Base-by-base conservation (phyloP, 1,140 invertebrate genomes). In the Charaxes varanes region DNA sequence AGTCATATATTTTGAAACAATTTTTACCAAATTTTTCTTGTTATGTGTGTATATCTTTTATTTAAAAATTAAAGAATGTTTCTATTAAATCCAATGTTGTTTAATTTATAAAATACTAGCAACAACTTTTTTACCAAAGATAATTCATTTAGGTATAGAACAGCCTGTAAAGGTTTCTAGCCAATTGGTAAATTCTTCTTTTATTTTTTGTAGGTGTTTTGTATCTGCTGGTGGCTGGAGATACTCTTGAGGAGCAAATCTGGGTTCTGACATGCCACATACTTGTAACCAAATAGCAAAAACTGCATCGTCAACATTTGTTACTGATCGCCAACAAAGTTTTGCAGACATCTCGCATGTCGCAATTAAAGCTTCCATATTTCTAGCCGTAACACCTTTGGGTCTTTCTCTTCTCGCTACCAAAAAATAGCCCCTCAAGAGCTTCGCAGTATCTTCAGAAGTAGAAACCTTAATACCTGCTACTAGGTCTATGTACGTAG, bases 241-340 rank as follows among this genome's bases (percentile, higher is more conserved):
- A 22, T 77, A 79, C 19, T 80, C 74, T 7, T 65, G 59, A 2
- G 74, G 79, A 2, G 69, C 72, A 12, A 72, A 60, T 43, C 72
- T 62, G 5, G 67, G 72, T 33, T 71, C 67, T 5, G 70, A 56
- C 30, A 57, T 59, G 6, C 74, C 67, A 35, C 65, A 62, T 0
- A 67, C 63, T 23, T 83, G 76, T 10, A 83, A 48, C 76, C 76
- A 83, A 33, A 83, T 73, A 11, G 76, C 67, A 22, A 81, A 73
- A 13, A 81, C 50, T 10, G 74, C 76, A 26, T 83, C 79, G 26
- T 77, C 57, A 3, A 56, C 43, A 34, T 63, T 70, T 7, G 74
- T 54, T 1, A 65, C 42, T 2, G 41, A 17, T 8, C 76, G 49
- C n/a, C 67, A 59, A 49, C 79, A 83, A 0, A 83, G 47, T 28